phyloP scores from a whole-genome alignment of 1,140 invertebrate genomes.

The Pseudomyrmex sp. region DNA sequence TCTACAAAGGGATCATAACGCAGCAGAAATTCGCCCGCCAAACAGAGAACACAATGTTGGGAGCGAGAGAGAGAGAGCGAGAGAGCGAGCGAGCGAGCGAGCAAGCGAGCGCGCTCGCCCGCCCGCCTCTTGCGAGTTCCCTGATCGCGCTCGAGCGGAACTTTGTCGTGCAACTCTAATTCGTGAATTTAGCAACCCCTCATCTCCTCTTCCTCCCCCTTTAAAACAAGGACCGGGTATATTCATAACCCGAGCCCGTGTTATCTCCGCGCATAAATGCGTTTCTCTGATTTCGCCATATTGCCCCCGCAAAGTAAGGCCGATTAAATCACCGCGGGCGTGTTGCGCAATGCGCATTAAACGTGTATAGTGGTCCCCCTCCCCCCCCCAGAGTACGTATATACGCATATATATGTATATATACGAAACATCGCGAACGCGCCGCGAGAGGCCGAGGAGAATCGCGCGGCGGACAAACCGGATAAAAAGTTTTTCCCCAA shows the following conservation, averaged over 20 bases:
- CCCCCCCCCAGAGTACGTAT: neutral
- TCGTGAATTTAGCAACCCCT: slow-evolving; percentile 44
- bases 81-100: too few relatives aligned
- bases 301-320: slow-evolving; percentile 42
- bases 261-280: slow-evolving; percentile 30
- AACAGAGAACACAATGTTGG: slow-evolving; percentile 44
- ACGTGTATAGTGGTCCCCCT: neutral
- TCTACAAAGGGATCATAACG: slow-evolving; percentile 55
- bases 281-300: slow-evolving; percentile 43
- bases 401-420: too few relatives aligned
- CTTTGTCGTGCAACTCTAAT: slow-evolving; percentile 48
- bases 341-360: slow-evolving; percentile 45
- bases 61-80: too few relatives aligned
- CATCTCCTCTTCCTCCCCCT: too few relatives aligned
- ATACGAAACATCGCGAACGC: neutral
- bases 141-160: slow-evolving; percentile 33
- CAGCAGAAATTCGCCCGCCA: slow-evolving; percentile 1
- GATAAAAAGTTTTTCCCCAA: slow-evolving; percentile 38
- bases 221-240: slow-evolving; percentile 17
- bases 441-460: neutral
- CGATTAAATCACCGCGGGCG: slow-evolving; percentile 51
- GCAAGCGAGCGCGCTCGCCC: neutral
- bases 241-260: slow-evolving; percentile 37
- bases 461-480: neutral
- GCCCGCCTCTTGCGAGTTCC: slow-evolving; percentile 9